Evolutionary conservation across 1,140 invertebrate species (phyloP), one percentile per base, ranked within the genome.

Genomic region (Prorops nasuta): DNA sequence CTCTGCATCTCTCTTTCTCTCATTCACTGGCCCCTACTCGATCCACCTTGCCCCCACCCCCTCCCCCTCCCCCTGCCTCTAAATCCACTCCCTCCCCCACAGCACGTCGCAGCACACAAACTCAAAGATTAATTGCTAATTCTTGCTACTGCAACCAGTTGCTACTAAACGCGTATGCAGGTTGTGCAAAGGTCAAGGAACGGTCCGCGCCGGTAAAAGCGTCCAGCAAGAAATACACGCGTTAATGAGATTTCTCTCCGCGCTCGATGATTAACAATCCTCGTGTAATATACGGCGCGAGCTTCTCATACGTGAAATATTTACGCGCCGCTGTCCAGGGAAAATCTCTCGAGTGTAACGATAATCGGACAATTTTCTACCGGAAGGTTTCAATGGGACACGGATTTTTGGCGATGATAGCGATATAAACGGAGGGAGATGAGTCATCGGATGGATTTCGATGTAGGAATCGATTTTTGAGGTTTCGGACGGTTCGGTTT

Each of bases 51-150:
- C 50, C 56, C 53, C 17, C 34, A 32, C 28, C 39, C 38, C 32
- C 42, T 43, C 38, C 38, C 36, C 39, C 37, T 51, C 20, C 12
- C 20, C 14, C 44, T 40, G 48, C 37, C 47, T 37, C 32, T 44
- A 49, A 32, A 42, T 44, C 39, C 37, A 34, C 44, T 34, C 21
- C n/a, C n/a, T n/a, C n/a, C n/a, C n/a, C n/a, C n/a, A n/a, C n/a
- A n/a, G n/a, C n/a, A n/a, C 45, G 53, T 50, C 52, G 56, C 38
- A 54, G 50, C 40, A 19, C 44, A 51, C 49, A 54, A 61, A 56
- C 39, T 43, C 20, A 60, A 65, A 65, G 64, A 73, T 70, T 72
- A 70, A 74, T 72, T 49, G 64, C 57, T 67, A 64, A 74, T 73
- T 68, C 61, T 65, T 59, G 62, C 56, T 57, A 58, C 62, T 58